phyloP scores from a whole-genome alignment of 2,888 invertebrate genomes.

The Caenorhabditis panamensis region DNA sequence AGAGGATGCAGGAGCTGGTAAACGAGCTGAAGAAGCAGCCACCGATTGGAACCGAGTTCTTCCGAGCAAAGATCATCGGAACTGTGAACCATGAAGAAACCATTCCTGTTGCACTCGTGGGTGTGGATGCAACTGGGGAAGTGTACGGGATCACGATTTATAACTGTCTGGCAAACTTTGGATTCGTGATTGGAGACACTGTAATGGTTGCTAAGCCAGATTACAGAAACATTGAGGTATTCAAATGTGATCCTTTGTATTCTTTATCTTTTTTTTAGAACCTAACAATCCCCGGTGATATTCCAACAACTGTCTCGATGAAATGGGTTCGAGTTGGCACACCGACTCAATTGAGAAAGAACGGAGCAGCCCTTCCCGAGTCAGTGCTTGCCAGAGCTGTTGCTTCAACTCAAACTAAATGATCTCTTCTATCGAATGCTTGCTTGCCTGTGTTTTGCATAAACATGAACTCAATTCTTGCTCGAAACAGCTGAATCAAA shows the following conservation, averaged over 20 bases:
- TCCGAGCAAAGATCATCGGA: conserved; percentile 49
- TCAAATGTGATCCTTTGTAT: not conserved
- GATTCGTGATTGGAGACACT: conserved; percentile 54
- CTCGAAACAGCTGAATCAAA: not conserved
- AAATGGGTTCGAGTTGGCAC: conserved; percentile 45
- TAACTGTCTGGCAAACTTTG: conserved; percentile 53
- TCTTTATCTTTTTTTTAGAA: conserved; percentile 42
- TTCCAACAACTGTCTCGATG: conserved; percentile 12
- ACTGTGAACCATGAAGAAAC: conserved; percentile 44
- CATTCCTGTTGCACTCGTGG: conserved; percentile 50
- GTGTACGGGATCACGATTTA: conserved; percentile 49
- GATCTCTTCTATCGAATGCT: not conserved
- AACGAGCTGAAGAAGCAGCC: conserved; percentile 25
- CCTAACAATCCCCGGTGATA: conserved; percentile 12
- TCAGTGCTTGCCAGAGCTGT: conserved; percentile 38
- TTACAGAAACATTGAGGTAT: conserved; percentile 30
- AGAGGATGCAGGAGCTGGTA: conserved; percentile 30
- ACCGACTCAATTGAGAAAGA: conserved; percentile 44
- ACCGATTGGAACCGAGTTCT: not conserved
- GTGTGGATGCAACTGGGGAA: conserved; percentile 29
- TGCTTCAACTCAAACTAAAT: conserved; percentile 35
- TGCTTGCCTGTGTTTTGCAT: not conserved
- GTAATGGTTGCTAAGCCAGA: conserved; percentile 42
- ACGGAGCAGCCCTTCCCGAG: conserved; percentile 32
- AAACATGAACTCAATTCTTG: not conserved